Percentiles rank a stretch among this genome's conserved stretches.
phyloP scores from a whole-genome alignment of 2,888 invertebrate genomes.

The Epinotia ramella region DNA sequence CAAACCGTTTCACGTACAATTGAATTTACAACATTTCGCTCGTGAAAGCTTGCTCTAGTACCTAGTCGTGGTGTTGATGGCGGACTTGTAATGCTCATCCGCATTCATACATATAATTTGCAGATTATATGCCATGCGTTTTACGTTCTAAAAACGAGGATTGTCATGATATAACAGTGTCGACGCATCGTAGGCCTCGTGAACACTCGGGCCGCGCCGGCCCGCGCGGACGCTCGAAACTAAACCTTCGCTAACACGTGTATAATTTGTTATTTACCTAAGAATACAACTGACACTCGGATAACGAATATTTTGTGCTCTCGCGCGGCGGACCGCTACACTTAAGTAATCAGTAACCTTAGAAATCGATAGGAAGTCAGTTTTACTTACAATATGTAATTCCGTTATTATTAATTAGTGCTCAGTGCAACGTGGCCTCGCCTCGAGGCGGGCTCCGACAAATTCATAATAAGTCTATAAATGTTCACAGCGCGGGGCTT shows the following conservation, averaged over 20 bases:
- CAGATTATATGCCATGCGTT: conserved; percentile 11
- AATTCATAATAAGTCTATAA: conserved; percentile 77
- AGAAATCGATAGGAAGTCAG: conserved; percentile 83
- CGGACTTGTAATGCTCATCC: conserved; percentile 2
- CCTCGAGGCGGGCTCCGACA: conserved; percentile 61
- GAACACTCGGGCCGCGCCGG: conserved; percentile 35
- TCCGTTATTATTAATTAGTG: conserved; percentile 78
- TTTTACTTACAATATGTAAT: conserved; percentile 77
- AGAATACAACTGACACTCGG: conserved; percentile 73
- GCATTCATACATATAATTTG: conserved; percentile 23
- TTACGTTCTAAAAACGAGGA: conserved; percentile 5
- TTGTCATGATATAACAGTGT: not conserved
- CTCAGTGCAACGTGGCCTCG: conserved; percentile 53
- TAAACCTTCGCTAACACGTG: conserved; percentile 61
- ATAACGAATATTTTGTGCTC: conserved; percentile 68
- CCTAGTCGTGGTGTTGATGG: not conserved
- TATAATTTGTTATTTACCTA: conserved; percentile 74
- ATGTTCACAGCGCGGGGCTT: conserved; percentile 59
- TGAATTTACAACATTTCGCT: conserved; percentile 24
- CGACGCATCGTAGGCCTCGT: conserved; percentile 38
- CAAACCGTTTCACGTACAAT: conserved; percentile 16
- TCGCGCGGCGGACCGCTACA: conserved; percentile 52
- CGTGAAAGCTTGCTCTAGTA: not conserved
- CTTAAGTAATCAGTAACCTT: conserved; percentile 64
- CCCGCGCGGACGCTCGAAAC: conserved; percentile 38